Base-by-base conservation (phyloP, 2,113 vertebrate genomes). In the Porphyrio hochstetteri region DNA sequence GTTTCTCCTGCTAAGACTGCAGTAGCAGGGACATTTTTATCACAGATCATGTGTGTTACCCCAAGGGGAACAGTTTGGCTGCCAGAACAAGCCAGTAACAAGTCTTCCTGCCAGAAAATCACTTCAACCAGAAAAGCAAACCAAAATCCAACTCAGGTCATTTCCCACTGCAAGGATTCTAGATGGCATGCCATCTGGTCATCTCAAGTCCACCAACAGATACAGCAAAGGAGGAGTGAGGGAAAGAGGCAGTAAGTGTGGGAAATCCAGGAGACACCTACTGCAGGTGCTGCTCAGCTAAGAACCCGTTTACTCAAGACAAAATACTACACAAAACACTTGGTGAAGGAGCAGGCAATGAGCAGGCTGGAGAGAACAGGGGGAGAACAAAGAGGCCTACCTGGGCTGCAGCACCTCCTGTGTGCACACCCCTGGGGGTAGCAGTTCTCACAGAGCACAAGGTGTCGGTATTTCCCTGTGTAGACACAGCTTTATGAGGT, bases 381-480 rank as follows among this genome's bases (percentile, higher is more conserved):
- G 48, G 11, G 48, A 55, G 35, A 23, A 9, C 42, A 13, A 2
- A 25, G 71, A 65, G 36, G 42, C 46, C 53, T 60, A 15, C 64
- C 14, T 13, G 59, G 16, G 35, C 64, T 35, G 61, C 57, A 59
- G 27, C 48, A 4, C 14, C 4, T 8, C 65, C 75, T 31, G 56
- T 1, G 1, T 13, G 29, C 15, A 2, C 14, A 31, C n/a, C 1
- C 9, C 44, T 27, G 40, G 29, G 19, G 23, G 36, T 1, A 59
- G 59, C 53, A 38, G 28, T 2, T n/a, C 63, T 36, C 69, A 64
- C 28, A 44, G 0, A 14, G 6, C 63, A 75, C 50, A 38, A 60
- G 1, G 4, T 0, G 40, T 2, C 5, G 16, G 7, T 3, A 21
- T 81, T 44, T 36, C 55, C 52, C 42, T 50, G 17, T 0, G 2